Evolutionary conservation across 2,888 invertebrate species (phyloP).

Genomic region (Urechis unicinctus): DNA sequence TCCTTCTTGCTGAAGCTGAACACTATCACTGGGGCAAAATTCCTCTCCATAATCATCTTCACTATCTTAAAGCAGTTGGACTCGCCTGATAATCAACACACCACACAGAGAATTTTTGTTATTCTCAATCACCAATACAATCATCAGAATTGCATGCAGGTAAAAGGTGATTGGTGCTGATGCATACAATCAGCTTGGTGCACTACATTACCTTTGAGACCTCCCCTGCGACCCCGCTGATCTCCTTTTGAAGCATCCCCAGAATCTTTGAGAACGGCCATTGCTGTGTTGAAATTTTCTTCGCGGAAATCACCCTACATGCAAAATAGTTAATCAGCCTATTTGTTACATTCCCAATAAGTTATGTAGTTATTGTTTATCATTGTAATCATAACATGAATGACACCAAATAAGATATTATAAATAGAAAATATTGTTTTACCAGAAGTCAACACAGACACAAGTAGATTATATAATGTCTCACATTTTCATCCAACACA

Average conservation of each 20-base stretch:
- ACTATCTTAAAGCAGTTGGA: conserved; percentile 94
- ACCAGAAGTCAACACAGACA: background rate
- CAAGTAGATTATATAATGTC: background rate
- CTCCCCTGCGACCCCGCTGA: conserved; percentile 40
- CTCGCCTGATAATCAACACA: conserved; percentile 32
- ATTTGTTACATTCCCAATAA: no score
- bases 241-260: conserved; percentile 74
- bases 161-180: background rate
- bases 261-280: conserved; percentile 72
- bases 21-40: conserved; percentile 95
- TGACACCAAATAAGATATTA: background rate
- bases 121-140: background rate
- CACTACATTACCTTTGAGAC: conserved; percentile 33
- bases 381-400: background rate
- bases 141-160: background rate
- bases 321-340: no score
- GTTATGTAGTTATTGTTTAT: no score
- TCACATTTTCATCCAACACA: conserved; percentile 80
- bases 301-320: conserved; percentile 88
- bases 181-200: background rate
- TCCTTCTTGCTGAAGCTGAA: conserved; percentile 99
- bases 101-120: no score
- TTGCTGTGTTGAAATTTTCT: conserved; percentile 95
- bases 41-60: conserved; percentile 97
- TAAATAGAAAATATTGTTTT: no score